Conservation (phyloP, 2,888 invertebrate genomes). For the Adelphocoris suturalis region DNA sequence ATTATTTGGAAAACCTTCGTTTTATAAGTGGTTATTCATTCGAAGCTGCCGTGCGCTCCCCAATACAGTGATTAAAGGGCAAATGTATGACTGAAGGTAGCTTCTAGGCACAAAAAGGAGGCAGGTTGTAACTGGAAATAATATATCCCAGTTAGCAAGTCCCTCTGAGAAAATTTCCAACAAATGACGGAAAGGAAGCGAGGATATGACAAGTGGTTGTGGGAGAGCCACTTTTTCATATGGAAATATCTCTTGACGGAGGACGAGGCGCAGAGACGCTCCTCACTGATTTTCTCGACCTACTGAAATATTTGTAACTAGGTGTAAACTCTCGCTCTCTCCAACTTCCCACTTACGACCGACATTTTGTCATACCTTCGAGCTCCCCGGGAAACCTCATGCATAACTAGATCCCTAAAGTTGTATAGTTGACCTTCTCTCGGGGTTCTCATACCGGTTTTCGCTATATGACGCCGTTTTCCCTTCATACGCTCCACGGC, state of each 20-base stretch:
- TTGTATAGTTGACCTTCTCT: slow-evolving; percentile 43
- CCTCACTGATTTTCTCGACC: slow-evolving; percentile 1
- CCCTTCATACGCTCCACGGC: slow-evolving; percentile 49
- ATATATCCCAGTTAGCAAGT: neutral
- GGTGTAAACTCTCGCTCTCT: slow-evolving; percentile 16
- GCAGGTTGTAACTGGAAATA: slow-evolving; percentile 3
- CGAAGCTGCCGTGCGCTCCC: no score
- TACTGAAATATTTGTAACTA: slow-evolving; percentile 47
- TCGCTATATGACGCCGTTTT: slow-evolving; percentile 54
- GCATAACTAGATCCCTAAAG: slow-evolving; percentile 43
- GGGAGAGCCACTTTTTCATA: neutral
- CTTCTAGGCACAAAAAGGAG: no score
- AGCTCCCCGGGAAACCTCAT: slow-evolving; percentile 24
- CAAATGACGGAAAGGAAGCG: slow-evolving; percentile 13
- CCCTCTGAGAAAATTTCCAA: neutral
- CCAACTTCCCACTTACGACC: slow-evolving; percentile 34
- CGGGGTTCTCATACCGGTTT: slow-evolving; percentile 44
- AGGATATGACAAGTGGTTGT: slow-evolving; percentile 8
- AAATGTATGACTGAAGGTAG: no score
- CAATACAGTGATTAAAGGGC: no score
- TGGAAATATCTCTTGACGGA: slow-evolving; percentile 6
- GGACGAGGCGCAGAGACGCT: neutral
- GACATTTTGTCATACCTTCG: neutral
- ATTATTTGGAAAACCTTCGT: no score
- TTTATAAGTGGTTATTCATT: no score